These are phyloP conservation scores for Oxygymnocypris stewartii DNA, from an alignment of 2,113 vertebrate genomes.

Conservation along the genomic window DNA sequence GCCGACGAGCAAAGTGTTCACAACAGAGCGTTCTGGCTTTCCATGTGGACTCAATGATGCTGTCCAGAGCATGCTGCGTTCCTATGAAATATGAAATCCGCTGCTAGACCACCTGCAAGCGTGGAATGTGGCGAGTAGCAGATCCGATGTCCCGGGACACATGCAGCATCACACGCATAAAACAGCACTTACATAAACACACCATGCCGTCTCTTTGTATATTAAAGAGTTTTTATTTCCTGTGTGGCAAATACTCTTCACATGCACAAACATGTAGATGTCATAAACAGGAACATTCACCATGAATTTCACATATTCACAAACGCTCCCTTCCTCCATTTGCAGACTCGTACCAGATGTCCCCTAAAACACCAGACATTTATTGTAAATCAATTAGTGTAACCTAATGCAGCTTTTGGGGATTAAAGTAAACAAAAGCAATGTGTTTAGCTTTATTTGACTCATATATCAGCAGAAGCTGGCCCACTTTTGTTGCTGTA, in stretches of 20 bases:
- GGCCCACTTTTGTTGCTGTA: conserved; percentile 20
- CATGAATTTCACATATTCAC: conserved; percentile 8
- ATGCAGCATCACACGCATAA: conserved; percentile 64
- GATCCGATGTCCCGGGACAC: conserved; percentile 73
- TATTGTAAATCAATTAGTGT: conserved; percentile 34
- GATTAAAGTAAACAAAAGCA: conserved; percentile 40
- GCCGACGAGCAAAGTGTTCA: conserved; percentile 85
- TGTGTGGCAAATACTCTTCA: not conserved
- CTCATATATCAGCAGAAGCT: conserved; percentile 33
- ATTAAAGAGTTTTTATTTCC: not conserved
- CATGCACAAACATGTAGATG: not conserved
- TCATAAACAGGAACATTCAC: not conserved
- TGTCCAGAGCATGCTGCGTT: conserved; percentile 85
- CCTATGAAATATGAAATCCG: conserved; percentile 98
- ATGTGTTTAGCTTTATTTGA: conserved; percentile 35
- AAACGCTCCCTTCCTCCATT: conserved; percentile 6
- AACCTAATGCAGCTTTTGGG: conserved; percentile 33
- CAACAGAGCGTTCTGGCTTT: conserved; percentile 90
- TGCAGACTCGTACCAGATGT: not conserved
- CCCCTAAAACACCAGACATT: conserved; percentile 27
- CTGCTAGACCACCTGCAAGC: conserved; percentile 89
- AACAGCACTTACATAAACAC: conserved; percentile 50
- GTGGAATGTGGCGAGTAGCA: conserved; percentile 71
- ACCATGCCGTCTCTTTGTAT: conserved; percentile 16
- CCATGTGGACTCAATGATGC: conserved; percentile 98